phyloP scores from a whole-genome alignment of 2,797 vertebrate species.

The Trichosurus vulpecula region DNA sequence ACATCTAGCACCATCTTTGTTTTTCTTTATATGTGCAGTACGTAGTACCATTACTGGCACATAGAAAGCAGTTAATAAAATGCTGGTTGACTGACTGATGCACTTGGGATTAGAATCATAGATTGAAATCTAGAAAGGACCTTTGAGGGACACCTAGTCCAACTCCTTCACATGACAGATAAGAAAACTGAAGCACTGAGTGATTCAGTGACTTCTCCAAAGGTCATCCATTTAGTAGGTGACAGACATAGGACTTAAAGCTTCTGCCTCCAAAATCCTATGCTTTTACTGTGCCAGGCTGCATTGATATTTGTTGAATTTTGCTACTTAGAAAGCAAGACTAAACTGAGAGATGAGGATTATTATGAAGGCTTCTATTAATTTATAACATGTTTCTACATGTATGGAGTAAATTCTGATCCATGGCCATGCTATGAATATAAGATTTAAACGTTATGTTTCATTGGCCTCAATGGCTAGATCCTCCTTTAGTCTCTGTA shows the following conservation, averaged over 20 bases:
- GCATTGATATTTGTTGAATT: background rate
- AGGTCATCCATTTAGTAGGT: background rate
- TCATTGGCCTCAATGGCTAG: background rate
- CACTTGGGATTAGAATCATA: background rate
- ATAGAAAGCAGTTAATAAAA: background rate
- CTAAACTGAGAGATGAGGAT: background rate
- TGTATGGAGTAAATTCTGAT: background rate
- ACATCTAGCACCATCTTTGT: background rate
- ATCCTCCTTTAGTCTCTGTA: background rate
- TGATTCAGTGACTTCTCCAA: background rate
- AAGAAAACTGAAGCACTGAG: background rate
- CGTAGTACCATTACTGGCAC: background rate
- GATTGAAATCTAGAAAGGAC: background rate
- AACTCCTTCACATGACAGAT: background rate
- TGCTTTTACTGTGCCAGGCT: background rate
- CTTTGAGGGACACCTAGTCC: background rate
- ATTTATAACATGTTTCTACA: background rate
- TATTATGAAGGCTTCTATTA: background rate
- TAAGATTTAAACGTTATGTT: background rate
- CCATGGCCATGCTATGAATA: background rate
- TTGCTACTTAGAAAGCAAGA: background rate
- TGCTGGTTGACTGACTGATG: background rate
- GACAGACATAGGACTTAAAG: background rate
- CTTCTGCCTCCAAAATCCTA: background rate
- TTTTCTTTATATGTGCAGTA: background rate